Conservation (phyloP, 2,888 invertebrate species). For the Trichopria drosophilae region DNA sequence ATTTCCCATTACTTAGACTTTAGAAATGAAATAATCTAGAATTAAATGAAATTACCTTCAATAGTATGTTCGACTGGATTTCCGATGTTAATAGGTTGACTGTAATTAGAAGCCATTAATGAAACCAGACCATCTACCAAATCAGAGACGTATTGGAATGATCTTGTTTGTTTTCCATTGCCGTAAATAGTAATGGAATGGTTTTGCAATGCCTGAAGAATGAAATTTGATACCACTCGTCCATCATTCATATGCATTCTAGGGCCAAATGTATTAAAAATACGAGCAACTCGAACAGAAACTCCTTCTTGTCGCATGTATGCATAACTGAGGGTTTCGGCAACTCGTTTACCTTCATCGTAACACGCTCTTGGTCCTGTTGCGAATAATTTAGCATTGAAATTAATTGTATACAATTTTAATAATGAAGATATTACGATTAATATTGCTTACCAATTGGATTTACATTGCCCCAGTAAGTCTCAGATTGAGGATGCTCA, state of each 20-base stretch:
- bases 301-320: conserved; percentile 97
- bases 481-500: conserved; percentile 96
- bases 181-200: conserved; percentile 91
- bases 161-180: conserved; percentile 87
- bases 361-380: conserved; percentile 93
- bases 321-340: conserved; percentile 94
- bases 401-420: neutral
- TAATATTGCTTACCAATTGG: conserved; percentile 74
- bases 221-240: conserved; percentile 97
- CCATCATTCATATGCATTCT: conserved; percentile 99
- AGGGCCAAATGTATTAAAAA: conserved; percentile 99
- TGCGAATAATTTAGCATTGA: neutral
- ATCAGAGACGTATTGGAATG: conserved; percentile 98
- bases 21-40: no score
- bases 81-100: conserved; percentile 91
- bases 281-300: conserved; percentile 92
- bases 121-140: conserved; percentile 90
- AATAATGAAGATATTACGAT: neutral
- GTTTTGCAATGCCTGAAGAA: conserved; percentile 93
- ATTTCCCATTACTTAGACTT: no score
- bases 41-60: no score
- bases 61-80: conserved; percentile 98
- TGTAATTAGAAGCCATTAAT: conserved; percentile 92
- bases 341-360: conserved; percentile 98
- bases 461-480: conserved; percentile 99